Percentiles rank a stretch among this genome's conserved stretches.
Conservation (phyloP, 1,140 invertebrate genomes). For the Drosophila bocqueti region DNA sequence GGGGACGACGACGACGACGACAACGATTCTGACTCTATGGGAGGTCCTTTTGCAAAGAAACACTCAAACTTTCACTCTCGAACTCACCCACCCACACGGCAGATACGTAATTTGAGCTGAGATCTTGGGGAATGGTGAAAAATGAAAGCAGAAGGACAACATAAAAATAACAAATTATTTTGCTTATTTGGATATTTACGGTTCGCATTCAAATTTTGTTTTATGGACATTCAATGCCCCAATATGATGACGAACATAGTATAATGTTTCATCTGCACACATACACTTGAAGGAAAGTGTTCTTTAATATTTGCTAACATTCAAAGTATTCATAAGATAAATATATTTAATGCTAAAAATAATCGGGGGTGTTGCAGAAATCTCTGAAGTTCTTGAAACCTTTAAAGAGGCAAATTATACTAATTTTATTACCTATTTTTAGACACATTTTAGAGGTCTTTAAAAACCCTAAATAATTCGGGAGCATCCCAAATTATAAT, state of each 20-base stretch:
- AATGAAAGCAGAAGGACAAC: constrained; percentile 17
- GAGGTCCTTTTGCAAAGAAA: constrained; percentile 1
- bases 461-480: not conserved
- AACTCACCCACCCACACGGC: not conserved
- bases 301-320: not conserved
- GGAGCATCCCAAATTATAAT: not conserved
- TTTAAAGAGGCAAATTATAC: not conserved
- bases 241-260: constrained; percentile 20
- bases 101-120: constrained; percentile 29
- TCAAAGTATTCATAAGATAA: not conserved
- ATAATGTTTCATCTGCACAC: constrained; percentile 15
- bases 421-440: not conserved
- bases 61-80: not conserved
- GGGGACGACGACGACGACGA: not conserved
- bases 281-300: constrained; percentile 4
- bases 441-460: not conserved
- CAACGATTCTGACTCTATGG: constrained; percentile 5
- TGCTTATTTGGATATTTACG: constrained; percentile 47
- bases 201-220: constrained; percentile 45
- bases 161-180: constrained; percentile 55
- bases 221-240: constrained; percentile 40
- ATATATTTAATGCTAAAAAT: not conserved
- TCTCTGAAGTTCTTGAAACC: too few relatives aligned
- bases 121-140: not conserved
- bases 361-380: too few relatives aligned